Evolutionary conservation across 2,113 vertebrate genomes (phyloP).

Genomic region (Aspiorhynchus laticeps): DNA sequence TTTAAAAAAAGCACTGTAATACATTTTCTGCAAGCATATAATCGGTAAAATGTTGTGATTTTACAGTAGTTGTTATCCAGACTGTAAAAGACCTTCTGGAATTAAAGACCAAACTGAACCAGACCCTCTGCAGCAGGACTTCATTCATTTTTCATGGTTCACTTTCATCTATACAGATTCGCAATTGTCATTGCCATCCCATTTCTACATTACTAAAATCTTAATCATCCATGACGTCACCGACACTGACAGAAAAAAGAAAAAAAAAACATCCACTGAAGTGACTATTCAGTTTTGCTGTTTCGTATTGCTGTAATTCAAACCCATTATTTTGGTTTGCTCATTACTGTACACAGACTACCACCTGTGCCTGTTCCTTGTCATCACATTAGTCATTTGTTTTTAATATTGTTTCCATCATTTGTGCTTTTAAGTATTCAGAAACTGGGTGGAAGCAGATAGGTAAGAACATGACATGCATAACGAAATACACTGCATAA

Average conservation of each 20-base stretch:
- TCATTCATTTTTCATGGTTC: neutral
- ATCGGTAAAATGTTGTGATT: neutral
- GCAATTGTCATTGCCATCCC: neutral
- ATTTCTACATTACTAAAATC: neutral
- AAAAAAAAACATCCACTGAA: neutral
- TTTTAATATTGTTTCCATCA: neutral
- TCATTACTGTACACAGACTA: neutral
- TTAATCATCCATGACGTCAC: conserved; percentile 2
- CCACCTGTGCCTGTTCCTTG: neutral
- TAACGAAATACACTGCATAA: neutral
- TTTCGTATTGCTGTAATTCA: neutral
- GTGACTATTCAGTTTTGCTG: neutral
- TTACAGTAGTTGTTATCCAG: neutral
- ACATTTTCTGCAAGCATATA: neutral
- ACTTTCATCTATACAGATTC: neutral
- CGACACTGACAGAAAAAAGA: neutral
- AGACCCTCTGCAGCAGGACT: neutral
- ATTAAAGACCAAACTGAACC: neutral
- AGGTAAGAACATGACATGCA: neutral
- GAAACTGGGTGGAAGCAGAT: neutral
- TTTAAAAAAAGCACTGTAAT: neutral
- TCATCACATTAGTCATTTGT: neutral
- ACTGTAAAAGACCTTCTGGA: neutral
- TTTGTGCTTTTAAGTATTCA: neutral
- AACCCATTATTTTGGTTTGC: neutral